phyloP scores from a whole-genome alignment of 2,888 invertebrate genomes.

The Zelleria hepariella region DNA sequence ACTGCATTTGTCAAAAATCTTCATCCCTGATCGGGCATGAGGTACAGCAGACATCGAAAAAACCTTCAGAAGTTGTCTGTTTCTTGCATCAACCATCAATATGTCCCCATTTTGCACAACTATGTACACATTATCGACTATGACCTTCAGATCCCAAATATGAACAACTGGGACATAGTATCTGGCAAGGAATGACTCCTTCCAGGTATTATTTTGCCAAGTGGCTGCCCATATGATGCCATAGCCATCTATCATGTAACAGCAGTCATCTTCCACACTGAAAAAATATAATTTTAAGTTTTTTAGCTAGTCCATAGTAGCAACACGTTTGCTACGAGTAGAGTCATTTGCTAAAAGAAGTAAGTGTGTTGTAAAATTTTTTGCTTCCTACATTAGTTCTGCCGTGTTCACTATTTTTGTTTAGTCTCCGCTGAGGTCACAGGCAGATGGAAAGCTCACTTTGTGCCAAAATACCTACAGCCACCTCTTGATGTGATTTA shows the following conservation, averaged over 20 bases:
- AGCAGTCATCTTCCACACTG: constrained; percentile 25
- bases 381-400: too few relatives aligned
- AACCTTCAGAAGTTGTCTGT: not conserved
- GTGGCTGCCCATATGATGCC: constrained; percentile 15
- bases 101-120: constrained; percentile 25
- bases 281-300: too few relatives aligned
- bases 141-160: constrained; percentile 18
- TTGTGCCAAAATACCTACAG: too few relatives aligned
- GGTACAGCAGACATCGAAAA: not conserved
- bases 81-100: constrained; percentile 8
- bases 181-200: constrained; percentile 16
- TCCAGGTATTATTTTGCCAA: constrained; percentile 16
- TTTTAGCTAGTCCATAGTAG: too few relatives aligned
- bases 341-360: too few relatives aligned
- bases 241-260: constrained; percentile 19
- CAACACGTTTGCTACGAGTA: too few relatives aligned
- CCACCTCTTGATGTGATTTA: too few relatives aligned
- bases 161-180: constrained; percentile 19
- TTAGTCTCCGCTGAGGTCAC: too few relatives aligned
- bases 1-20: not conserved
- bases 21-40: not conserved
- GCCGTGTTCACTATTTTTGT: too few relatives aligned
- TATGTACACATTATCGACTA: constrained; percentile 21
- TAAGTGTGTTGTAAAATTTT: not conserved
- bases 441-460: too few relatives aligned